Evolutionary conservation across 1,140 invertebrate genomes (phyloP), one percentile per base, ranked within the genome.

Genomic region (Amphibalanus amphitrite): DNA sequence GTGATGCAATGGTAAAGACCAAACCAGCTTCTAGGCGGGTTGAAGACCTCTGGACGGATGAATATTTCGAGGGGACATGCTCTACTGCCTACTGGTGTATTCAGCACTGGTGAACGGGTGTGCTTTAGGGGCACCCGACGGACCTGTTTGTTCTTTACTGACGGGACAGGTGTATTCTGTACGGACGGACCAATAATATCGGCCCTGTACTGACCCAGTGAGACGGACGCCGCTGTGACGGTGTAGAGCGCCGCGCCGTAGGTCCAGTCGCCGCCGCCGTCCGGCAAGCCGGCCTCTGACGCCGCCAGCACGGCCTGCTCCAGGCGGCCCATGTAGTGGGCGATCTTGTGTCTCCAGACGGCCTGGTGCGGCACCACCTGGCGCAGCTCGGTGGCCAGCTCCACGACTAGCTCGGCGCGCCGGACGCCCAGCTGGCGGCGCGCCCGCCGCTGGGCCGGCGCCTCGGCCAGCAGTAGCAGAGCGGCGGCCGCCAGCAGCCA

Each of bases 381-480:
- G n/a, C 65, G n/a, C 65, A 67, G 65, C 65, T 67, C 65, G n/a
- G 65, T 67, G 65, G 65, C 65, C 65, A 67, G 65, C 65, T 67
- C 65, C 65, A 67, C 65, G 3, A 28, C 26, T 26, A 67, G 26
- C 10, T 67, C 65, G n/a, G 65, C 65, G 26, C n/a, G 65, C 3
- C 65, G n/a, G 1, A n/a, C n/a, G 23, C 23, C 8, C 65, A 67
- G 65, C n/a, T 71, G 40, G 13, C 20, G 28, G 6, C 28, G 38
- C 26, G 8, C 26, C 23, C n/a, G 15, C 26, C 26, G 26, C 65
- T 28, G 3, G 8, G n/a, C 26, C 3, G n/a, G 26, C 4, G 26
- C 65, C 65, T 67, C 65, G 65, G 28, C 65, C 65, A 67, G 65
- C 65, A 20, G 65, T 26, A 67, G 65, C n/a, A 67, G 65, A 3